Conservation (phyloP, 2,113 vertebrate species). For the Riparia riparia region DNA sequence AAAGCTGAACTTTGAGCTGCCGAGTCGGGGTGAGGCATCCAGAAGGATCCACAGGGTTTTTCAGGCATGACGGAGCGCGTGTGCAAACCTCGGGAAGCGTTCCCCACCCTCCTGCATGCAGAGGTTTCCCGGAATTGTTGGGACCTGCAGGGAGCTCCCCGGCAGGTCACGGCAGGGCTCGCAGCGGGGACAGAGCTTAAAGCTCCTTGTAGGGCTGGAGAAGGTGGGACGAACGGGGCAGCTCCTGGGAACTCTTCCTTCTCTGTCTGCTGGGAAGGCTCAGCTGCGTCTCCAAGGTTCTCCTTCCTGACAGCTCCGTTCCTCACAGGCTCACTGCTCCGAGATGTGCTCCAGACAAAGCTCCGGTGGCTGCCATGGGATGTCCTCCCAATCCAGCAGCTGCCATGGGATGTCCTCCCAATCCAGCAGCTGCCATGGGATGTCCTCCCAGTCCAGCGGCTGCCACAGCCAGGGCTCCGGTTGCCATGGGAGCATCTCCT, state of each 20-base stretch:
- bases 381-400: no score
- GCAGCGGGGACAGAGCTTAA: rapidly evolving
- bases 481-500: background rate
- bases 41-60: background rate
- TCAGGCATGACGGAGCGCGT: rapidly evolving
- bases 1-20: background rate
- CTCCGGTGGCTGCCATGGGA: background rate
- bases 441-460: background rate
- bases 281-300: background rate
- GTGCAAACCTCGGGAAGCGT: background rate
- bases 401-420: no score
- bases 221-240: rapidly evolving
- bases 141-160: background rate
- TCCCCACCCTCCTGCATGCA: rapidly evolving
- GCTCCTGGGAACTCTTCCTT: background rate
- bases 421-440: no score
- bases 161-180: rapidly evolving
- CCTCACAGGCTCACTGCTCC: background rate
- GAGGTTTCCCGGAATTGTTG: rapidly evolving
- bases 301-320: background rate
- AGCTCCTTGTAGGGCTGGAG: no score
- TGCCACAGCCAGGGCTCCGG: background rate
- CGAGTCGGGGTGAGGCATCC: background rate
- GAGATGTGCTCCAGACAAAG: constrained; percentile 48
- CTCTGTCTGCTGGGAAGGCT: no score